phyloP scores from a whole-genome alignment of 2,888 invertebrate species.

The Agrotis puta region DNA sequence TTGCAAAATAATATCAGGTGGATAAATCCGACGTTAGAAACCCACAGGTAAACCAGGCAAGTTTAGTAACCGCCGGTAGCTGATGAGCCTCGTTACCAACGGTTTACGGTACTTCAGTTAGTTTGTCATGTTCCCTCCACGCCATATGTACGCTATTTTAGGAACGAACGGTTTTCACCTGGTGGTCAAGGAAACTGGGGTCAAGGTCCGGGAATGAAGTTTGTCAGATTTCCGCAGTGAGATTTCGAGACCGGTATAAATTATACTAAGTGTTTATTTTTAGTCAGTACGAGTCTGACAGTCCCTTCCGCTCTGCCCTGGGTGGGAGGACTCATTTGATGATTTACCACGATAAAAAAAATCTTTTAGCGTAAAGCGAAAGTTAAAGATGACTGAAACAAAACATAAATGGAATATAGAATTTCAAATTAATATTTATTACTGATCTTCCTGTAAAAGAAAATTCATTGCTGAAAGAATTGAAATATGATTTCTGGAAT shows the following conservation, averaged over 20 bases:
- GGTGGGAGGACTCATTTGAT: too few species aligned
- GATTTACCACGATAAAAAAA: too few species aligned
- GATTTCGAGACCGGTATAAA: constrained; percentile 14
- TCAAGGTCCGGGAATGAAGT: constrained; percentile 41
- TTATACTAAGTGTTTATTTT: background rate
- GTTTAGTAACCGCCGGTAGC: constrained; percentile 57
- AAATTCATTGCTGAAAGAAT: too few species aligned
- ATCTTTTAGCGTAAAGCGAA: background rate
- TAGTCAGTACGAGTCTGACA: too few species aligned
- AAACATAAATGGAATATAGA: background rate
- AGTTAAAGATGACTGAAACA: background rate
- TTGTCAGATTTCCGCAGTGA: constrained; percentile 17
- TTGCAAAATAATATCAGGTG: constrained; percentile 66
- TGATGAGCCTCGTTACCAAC: constrained; percentile 62
- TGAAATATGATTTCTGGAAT: too few species aligned
- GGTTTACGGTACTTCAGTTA: constrained; percentile 61
- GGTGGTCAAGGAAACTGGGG: constrained; percentile 31
- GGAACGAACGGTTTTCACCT: constrained; percentile 42
- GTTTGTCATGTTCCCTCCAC: constrained; percentile 49
- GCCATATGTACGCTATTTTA: constrained; percentile 55
- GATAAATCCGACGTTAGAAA: constrained; percentile 66
- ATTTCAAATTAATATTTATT: background rate
- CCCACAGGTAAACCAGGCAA: constrained; percentile 66
- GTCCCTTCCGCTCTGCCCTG: too few species aligned
- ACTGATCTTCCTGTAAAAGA: too few species aligned